Conservation (phyloP, 2,113 vertebrate species). For the Platysteira castanea region DNA sequence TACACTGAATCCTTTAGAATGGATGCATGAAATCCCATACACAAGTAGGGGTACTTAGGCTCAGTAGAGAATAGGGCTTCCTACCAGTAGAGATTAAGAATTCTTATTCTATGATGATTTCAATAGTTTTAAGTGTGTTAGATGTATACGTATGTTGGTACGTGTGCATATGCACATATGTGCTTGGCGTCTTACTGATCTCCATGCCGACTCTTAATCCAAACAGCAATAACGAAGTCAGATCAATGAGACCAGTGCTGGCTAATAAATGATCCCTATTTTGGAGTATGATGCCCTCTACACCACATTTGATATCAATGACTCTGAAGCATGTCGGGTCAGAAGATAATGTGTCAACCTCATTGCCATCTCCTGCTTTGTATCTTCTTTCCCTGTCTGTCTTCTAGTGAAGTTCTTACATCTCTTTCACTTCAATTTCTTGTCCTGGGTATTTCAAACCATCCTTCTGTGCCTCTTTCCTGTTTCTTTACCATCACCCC, state of each 20-base stretch:
- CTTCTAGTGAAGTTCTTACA: neutral
- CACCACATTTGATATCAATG: neutral
- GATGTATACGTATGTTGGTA: no score
- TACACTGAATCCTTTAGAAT: neutral
- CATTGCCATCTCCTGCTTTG: neutral
- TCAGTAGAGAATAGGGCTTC: neutral
- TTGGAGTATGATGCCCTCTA: neutral
- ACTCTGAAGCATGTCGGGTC: neutral
- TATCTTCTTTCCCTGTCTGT: neutral
- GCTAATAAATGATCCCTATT: neutral
- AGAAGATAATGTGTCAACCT: neutral
- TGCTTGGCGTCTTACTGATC: neutral
- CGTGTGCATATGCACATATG: rapidly evolving
- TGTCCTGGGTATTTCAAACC: neutral
- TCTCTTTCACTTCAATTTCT: neutral
- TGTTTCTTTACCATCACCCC: neutral
- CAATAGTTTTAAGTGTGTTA: neutral
- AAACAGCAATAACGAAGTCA: neutral
- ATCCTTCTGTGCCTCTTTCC: neutral
- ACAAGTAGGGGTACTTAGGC: neutral
- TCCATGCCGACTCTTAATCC: neutral
- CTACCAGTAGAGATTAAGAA: neutral
- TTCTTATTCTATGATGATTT: neutral
- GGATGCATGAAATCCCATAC: neutral
- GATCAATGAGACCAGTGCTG: neutral